phyloP scores from a whole-genome alignment of 92 coral and sea anemone genomes.

The Anthopleura xanthogrammica region DNA sequence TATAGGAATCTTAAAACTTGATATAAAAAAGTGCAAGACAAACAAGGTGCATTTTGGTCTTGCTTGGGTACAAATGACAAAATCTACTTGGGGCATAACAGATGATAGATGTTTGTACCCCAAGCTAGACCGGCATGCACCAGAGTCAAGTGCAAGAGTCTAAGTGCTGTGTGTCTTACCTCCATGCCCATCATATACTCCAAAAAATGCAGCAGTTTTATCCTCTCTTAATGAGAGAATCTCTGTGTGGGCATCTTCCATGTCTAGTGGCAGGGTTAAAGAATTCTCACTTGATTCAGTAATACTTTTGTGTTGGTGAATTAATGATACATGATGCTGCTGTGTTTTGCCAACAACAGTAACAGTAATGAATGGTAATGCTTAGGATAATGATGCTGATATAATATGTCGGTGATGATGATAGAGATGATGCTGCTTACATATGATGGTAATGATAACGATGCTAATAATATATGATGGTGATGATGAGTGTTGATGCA shows the following conservation, averaged over 20 bases:
- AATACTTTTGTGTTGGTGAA: neutral
- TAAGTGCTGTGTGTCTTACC: slow-evolving; percentile 37
- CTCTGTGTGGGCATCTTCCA: slow-evolving; percentile 99
- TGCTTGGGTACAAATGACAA: neutral
- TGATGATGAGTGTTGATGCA: neutral
- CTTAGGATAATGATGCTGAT: neutral
- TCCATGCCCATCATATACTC: slow-evolving; percentile 99
- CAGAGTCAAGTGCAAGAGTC: neutral
- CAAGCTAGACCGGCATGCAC: neutral
- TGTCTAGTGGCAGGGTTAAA: slow-evolving; percentile 50
- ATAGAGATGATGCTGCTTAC: too few species aligned
- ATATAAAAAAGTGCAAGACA: neutral
- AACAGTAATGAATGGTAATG: neutral
- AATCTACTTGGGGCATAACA: too few species aligned
- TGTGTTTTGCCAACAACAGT: neutral
- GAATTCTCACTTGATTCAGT: neutral
- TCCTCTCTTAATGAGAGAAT: slow-evolving; percentile 90
- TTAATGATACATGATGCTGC: neutral
- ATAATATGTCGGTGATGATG: neutral
- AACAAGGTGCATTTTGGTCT: too few species aligned
- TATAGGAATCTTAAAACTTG: too few species aligned
- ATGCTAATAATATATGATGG: neutral
- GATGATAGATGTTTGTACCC: neutral
- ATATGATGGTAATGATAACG: neutral
- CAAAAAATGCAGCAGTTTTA: slow-evolving; percentile 89